Conservation (phyloP, 1,140 invertebrate species). For the Hyles vespertilio region DNA sequence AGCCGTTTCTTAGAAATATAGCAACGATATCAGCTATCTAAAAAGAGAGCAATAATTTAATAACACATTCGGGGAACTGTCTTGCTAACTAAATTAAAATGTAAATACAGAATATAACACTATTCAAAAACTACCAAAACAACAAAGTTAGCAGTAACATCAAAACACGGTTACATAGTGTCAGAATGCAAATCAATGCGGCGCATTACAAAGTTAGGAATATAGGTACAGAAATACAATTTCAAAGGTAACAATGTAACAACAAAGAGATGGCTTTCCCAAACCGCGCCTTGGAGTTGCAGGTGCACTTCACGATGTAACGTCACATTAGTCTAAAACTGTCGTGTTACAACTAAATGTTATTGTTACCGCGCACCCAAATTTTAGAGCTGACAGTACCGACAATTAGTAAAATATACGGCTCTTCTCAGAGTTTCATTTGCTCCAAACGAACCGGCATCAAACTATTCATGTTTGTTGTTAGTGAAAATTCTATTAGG, state of each 20-base stretch:
- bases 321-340: conserved; percentile 23
- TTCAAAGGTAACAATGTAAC: no score
- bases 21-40: no score
- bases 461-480: no score
- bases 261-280: neutral
- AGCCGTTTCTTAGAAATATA: no score
- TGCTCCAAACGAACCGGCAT: neutral
- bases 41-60: no score
- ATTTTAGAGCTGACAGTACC: conserved; percentile 8
- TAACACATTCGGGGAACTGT: no score
- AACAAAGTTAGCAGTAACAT: no score
- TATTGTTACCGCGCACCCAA: conserved; percentile 6
- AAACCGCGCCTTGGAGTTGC: conserved; percentile 1
- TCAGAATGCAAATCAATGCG: conserved; percentile 1
- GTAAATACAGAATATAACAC: no score
- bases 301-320: conserved; percentile 17
- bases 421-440: conserved; percentile 15
- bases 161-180: no score
- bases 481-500: no score
- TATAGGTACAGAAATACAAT: neutral
- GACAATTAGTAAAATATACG: conserved; percentile 21
- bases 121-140: no score
- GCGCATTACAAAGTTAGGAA: neutral
- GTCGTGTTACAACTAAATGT: conserved; percentile 8
- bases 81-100: no score